These are phyloP conservation scores for Emydocephalus ijimae DNA, from an alignment of 2,113 vertebrate genomes.

Conservation along the genomic window DNA sequence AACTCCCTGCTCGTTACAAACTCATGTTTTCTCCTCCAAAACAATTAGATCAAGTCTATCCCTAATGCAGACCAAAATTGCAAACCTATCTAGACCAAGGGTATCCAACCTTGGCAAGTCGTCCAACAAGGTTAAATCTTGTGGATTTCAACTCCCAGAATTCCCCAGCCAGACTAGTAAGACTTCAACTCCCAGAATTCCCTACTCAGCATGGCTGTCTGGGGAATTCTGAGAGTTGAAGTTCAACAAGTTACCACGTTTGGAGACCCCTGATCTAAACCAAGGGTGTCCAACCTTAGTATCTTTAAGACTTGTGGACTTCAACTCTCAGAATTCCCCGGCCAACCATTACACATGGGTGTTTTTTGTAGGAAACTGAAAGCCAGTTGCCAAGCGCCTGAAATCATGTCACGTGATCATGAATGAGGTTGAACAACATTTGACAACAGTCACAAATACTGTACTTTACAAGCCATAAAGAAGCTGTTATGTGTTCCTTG, in stretches of 20 bases:
- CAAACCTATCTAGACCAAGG: neutral
- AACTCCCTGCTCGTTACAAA: neutral
- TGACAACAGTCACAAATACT: neutral
- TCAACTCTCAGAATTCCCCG: neutral
- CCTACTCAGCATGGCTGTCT: neutral
- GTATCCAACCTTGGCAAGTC: neutral
- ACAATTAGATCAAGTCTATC: neutral
- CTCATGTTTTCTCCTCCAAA: neutral
- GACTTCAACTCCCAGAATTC: neutral
- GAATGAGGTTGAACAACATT: neutral
- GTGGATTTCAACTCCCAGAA: neutral
- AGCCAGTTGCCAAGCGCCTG: neutral
- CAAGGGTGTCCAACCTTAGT: neutral
- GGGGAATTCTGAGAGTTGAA: neutral
- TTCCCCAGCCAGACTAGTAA: neutral
- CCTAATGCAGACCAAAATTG: neutral
- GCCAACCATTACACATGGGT: neutral
- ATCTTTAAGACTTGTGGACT: neutral
- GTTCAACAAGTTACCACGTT: neutral
- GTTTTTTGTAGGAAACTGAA: neutral
- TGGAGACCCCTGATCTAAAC: neutral
- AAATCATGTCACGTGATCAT: neutral
- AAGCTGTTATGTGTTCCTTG: neutral
- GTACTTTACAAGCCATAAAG: neutral
- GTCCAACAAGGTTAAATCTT: neutral